Evolutionary conservation across 2,888 invertebrate genomes (phyloP).

Genomic region (Athalia rosae): DNA sequence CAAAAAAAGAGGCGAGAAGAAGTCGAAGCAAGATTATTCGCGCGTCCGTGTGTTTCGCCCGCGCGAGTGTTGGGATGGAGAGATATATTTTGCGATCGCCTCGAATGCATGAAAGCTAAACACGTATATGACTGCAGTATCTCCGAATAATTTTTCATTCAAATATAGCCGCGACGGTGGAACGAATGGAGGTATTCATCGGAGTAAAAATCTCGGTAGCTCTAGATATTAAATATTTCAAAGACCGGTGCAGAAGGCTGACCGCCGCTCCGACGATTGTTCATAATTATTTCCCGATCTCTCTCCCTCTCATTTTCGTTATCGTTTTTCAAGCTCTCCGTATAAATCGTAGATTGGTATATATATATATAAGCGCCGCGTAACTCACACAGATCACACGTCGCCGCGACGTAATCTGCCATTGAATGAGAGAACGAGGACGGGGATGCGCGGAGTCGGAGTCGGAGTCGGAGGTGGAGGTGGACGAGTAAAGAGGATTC

Average conservation of each 20-base stretch:
- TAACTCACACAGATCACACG: constrained; percentile 44
- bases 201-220: too few relatives aligned
- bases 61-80: background rate
- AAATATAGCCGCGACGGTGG: background rate
- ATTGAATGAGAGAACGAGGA: constrained; percentile 49
- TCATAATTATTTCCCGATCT: constrained; percentile 37
- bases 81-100: constrained; percentile 8
- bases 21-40: constrained; percentile 24
- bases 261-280: constrained; percentile 13
- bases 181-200: background rate
- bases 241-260: background rate
- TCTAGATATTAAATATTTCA: too few relatives aligned
- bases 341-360: constrained; percentile 11
- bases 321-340: background rate
- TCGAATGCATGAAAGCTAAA: background rate
- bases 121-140: constrained; percentile 13
- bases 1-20: constrained; percentile 6
- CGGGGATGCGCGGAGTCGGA: constrained; percentile 50
- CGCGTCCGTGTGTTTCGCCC: background rate
- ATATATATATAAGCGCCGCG: constrained; percentile 2
- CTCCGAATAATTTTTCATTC: constrained; percentile 1
- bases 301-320: background rate
- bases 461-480: constrained; percentile 37
- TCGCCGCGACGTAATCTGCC: constrained; percentile 43
- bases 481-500: constrained; percentile 69